Conservation (phyloP, 2,888 invertebrate species). For the Iselma pallidipennis region DNA sequence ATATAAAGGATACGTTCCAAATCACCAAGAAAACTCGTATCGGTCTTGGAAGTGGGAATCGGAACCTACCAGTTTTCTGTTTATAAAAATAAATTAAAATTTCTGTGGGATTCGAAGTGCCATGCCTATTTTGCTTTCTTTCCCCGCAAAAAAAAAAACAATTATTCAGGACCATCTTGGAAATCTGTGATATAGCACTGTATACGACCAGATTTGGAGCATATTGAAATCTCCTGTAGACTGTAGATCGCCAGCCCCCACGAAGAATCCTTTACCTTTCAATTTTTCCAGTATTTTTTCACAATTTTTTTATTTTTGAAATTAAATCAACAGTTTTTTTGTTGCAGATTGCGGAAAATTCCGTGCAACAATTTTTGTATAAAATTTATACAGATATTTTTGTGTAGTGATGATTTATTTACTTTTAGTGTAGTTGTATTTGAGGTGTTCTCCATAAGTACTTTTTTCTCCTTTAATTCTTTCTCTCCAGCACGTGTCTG, state of each 20-base stretch:
- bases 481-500: not conserved
- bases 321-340: not conserved
- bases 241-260: no score
- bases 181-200: not conserved
- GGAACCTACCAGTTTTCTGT: slow-evolving; percentile 52
- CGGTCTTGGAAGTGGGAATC: slow-evolving; percentile 43
- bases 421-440: not conserved
- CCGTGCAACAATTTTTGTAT: not conserved
- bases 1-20: slow-evolving; percentile 41
- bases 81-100: not conserved
- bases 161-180: no score
- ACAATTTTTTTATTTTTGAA: not conserved
- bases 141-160: not conserved
- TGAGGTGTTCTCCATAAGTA: not conserved
- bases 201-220: not conserved
- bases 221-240: not conserved
- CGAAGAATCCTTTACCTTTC: no score
- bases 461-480: not conserved
- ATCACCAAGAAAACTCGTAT: slow-evolving; percentile 36
- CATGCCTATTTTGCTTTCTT: slow-evolving; percentile 49
- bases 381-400: not conserved
- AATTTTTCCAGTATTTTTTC: not conserved
- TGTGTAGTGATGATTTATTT: not conserved
- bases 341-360: not conserved
- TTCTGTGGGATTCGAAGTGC: slow-evolving; percentile 46